Evolutionary conservation across 2,797 vertebrate genomes (phyloP).

Genomic region (Sebastes minor): DNA sequence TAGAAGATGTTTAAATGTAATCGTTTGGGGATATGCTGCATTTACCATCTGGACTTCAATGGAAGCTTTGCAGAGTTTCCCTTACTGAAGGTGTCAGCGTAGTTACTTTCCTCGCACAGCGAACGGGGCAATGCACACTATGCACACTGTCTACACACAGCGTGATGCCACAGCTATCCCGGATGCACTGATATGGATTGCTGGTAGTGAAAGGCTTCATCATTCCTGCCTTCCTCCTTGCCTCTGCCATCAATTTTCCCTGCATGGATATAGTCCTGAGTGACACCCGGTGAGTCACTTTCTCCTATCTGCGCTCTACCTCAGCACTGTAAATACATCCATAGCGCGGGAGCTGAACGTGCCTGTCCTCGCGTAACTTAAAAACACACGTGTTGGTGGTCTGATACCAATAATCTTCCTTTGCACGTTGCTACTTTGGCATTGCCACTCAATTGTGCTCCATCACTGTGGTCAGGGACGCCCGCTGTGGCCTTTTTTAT

Average conservation of each 20-base stretch:
- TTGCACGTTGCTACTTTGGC: constrained; percentile 29
- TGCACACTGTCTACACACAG: constrained; percentile 26
- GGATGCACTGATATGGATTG: constrained; percentile 59
- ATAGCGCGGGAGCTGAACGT: constrained; percentile 16
- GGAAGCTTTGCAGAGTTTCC: constrained; percentile 17
- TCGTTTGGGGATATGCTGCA: background rate
- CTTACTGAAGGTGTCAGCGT: constrained; percentile 2
- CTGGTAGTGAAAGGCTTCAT: constrained; percentile 73
- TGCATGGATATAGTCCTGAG: constrained; percentile 63
- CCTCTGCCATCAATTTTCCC: constrained; percentile 72
- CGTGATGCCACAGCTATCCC: constrained; percentile 41
- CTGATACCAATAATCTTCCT: constrained; percentile 61
- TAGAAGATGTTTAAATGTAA: background rate
- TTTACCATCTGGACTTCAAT: constrained; percentile 31
- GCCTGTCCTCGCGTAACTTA: constrained; percentile 51
- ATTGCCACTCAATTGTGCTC: constrained; percentile 18
- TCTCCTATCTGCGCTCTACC: constrained; percentile 47
- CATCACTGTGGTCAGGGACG: constrained; percentile 32
- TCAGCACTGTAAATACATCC: constrained; percentile 56
- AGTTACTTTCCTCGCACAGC: constrained; percentile 20
- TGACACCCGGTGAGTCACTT: constrained; percentile 66
- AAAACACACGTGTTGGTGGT: constrained; percentile 43
- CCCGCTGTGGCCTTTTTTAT: constrained; percentile 12
- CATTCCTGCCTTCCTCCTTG: constrained; percentile 61
- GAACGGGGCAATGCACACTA: constrained; percentile 1